Evolutionary conservation across 2,113 vertebrate species (phyloP), one percentile per base, ranked within the genome.

Genomic region (Limanda limanda): DNA sequence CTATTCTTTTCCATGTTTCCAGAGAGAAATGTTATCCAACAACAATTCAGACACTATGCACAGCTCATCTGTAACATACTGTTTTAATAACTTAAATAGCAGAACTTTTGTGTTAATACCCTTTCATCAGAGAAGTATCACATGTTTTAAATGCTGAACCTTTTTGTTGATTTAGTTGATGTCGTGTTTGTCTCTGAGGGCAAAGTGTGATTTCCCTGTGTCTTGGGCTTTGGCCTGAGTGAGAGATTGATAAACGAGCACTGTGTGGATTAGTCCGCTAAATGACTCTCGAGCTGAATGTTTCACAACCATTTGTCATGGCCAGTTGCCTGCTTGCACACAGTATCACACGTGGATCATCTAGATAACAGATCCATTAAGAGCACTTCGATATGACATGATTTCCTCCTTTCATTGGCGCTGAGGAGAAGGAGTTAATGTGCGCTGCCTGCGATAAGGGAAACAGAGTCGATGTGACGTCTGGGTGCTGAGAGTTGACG

Each of bases 331-430:
- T 63, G 23, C 71, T 35, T 9, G 17, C 47, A 18, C 45, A 17
- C 10, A 5, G n/a, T 66, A 84, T 83, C 83, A 57, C 64, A 69
- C 25, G 9, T 52, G 74, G 86, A 89, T 84, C 68, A 80, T 83
- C 66, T 21, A 85, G 89, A 91, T 88, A 87, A 74, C 66, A 73
- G 51, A 79, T 85, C 88, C 85, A 89, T 91, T 91, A 83, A 74
- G 82, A 52, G 17, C 64, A 65, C 66, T 83, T 67, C 85, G 48
- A 83, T 79, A 57, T 64, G 51, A 65, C 48, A 71, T 54, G 17
- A 81, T 71, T 76, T 81, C 81, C 74, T 74, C 59, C 27, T 54
- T 58, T 71, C 20, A 45, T 60, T 76, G 57, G 21, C 37, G 56
- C 40, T 31, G 24, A 68, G 61, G 21, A 56, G 52, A 4, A 57